Conservation (phyloP, 1,140 invertebrate genomes). For the Varroa destructor region DNA sequence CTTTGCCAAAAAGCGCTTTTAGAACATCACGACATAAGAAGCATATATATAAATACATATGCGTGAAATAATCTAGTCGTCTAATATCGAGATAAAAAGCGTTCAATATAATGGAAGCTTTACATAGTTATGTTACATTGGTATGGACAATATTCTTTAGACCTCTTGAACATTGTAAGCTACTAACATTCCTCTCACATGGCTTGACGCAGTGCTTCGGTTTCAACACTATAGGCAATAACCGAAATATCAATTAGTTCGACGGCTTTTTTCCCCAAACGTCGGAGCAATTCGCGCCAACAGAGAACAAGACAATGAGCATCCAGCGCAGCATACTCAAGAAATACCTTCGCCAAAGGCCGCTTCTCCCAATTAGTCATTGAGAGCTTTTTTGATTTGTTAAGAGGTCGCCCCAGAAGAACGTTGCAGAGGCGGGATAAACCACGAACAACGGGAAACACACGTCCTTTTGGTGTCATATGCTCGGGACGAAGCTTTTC, state of each 20-base stretch:
- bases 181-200: too few relatives aligned
- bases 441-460: slow-evolving; percentile 11
- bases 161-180: too few relatives aligned
- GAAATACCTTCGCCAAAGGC: neutral
- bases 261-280: neutral
- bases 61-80: too few relatives aligned
- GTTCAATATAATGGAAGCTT: too few relatives aligned
- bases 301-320: slow-evolving; percentile 10
- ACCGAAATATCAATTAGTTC: slow-evolving; percentile 13
- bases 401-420: slow-evolving; percentile 6
- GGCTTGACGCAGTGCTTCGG: slow-evolving; percentile 6
- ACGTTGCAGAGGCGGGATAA: slow-evolving; percentile 24
- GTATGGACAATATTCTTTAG: too few relatives aligned
- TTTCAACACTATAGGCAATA: slow-evolving; percentile 23
- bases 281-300: neutral
- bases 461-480: neutral
- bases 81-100: too few relatives aligned
- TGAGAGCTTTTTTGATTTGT: slow-evolving; percentile 23
- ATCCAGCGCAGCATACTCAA: slow-evolving; percentile 18
- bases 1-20: too few relatives aligned
- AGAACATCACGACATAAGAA: too few relatives aligned
- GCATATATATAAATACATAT: too few relatives aligned
- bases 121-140: too few relatives aligned
- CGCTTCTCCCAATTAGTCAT: slow-evolving; percentile 26
- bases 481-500: slow-evolving; percentile 12